Percentiles rank a stretch among this genome's conserved stretches.
These are phyloP conservation scores for Microcebus jonahi DNA, from an alignment of 2,113 vertebrate species.

Conservation along the genomic window DNA sequence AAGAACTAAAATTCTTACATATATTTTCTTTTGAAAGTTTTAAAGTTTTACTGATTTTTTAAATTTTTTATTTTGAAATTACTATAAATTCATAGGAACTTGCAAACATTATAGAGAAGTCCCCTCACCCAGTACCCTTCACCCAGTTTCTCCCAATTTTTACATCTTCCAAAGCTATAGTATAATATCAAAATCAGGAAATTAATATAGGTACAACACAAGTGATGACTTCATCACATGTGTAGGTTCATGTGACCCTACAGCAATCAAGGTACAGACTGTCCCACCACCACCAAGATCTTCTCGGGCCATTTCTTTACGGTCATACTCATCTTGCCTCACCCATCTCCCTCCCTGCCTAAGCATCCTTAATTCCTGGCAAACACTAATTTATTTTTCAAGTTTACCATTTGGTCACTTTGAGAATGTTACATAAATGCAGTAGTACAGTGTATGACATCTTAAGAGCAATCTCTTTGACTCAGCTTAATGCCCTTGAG, in stretches of 20 bases:
- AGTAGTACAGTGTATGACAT: not conserved
- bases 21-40: not conserved
- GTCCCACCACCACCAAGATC: not conserved
- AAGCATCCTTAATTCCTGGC: not conserved
- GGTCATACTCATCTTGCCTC: fast-evolving
- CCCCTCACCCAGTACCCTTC: not conserved
- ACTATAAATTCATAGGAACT: not conserved
- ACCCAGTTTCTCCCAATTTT: not conserved
- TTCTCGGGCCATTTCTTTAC: not conserved
- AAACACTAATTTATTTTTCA: not conserved
- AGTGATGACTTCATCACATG: not conserved
- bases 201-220: not conserved
- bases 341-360: not conserved
- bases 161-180: not conserved
- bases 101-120: not conserved
- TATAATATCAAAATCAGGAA: not conserved
- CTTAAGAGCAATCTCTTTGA: not conserved
- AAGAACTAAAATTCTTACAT: not conserved
- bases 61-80: not conserved
- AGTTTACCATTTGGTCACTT: not conserved
- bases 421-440: not conserved
- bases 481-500: not conserved
- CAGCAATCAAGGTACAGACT: not conserved
- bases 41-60: not conserved
- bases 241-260: not conserved